phyloP scores from a whole-genome alignment of 2,888 invertebrate species.

The Loripinus fragilis region DNA sequence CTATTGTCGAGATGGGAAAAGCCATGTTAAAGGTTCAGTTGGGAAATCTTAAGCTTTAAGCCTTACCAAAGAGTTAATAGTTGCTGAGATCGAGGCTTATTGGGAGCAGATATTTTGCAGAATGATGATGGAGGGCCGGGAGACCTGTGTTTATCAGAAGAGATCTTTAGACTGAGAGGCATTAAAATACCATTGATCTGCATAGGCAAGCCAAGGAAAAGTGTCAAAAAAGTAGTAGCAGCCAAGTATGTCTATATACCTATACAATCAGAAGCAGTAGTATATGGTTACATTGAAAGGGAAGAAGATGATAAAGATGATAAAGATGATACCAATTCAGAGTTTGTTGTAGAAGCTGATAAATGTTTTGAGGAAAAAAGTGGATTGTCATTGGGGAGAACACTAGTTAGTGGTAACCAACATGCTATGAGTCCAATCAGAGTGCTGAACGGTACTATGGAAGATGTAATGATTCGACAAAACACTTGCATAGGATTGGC shows the following conservation, averaged over 20 bases:
- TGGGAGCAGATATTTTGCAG: background rate
- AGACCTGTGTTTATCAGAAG: constrained; percentile 17
- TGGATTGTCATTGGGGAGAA: background rate
- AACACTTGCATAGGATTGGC: background rate
- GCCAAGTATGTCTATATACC: constrained; percentile 21
- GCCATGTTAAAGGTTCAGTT: constrained; percentile 9
- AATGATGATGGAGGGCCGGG: constrained; percentile 10
- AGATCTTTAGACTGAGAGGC: constrained; percentile 7
- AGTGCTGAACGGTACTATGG: background rate
- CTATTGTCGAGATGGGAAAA: constrained; percentile 15
- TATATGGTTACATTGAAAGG: constrained; percentile 27
- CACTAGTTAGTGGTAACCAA: constrained; percentile 17
- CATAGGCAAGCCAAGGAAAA: background rate
- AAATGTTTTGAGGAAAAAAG: constrained; percentile 12
- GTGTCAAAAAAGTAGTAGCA: constrained; percentile 12
- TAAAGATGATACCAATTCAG: background rate
- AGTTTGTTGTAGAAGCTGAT: constrained; percentile 23
- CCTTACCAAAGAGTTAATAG: constrained; percentile 15
- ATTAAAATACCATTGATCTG: constrained; percentile 18
- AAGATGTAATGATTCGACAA: constrained; percentile 2
- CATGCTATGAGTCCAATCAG: constrained; percentile 7
- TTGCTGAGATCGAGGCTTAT: constrained; percentile 23
- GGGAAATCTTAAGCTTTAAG: background rate
- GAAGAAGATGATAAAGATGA: background rate
- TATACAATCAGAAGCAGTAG: constrained; percentile 10